These are phyloP conservation scores for Galeopsomyia nigrocyanea DNA, from an alignment of 2,888 invertebrate genomes.

Conservation along the genomic window DNA sequence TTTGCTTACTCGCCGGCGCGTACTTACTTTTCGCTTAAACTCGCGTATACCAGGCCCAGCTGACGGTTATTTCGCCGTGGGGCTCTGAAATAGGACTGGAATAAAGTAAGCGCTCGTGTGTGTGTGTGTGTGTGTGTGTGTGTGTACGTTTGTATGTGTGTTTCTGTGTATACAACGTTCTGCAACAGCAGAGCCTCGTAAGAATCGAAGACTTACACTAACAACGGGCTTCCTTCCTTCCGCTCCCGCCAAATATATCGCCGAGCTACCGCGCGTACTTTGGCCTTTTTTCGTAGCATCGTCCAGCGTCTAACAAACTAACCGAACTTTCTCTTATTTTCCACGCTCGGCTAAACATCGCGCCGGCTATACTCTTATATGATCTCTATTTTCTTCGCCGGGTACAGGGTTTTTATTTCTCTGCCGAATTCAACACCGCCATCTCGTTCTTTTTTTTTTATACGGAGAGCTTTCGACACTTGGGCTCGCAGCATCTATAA, in stretches of 20 bases:
- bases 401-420: conserved; percentile 25
- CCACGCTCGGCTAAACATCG: no score
- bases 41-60: conserved; percentile 23
- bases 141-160: no score
- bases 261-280: no score
- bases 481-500: neutral
- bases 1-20: neutral
- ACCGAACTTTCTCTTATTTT: no score
- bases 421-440: no score
- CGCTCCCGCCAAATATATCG: neutral
- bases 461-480: neutral
- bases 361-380: neutral
- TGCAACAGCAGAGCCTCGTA: conserved; percentile 4
- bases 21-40: conserved; percentile 32
- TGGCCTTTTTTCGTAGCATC: no score
- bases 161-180: neutral
- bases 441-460: no score
- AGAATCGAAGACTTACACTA: conserved; percentile 19
- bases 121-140: neutral
- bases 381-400: conserved; percentile 21
- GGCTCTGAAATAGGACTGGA: no score
- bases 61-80: conserved; percentile 23
- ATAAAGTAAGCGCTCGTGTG: neutral
- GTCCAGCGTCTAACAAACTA: no score
- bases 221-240: neutral